Evolutionary conservation across 2,888 invertebrate genomes (phyloP).

Genomic region (Cyclophora albipunctata): DNA sequence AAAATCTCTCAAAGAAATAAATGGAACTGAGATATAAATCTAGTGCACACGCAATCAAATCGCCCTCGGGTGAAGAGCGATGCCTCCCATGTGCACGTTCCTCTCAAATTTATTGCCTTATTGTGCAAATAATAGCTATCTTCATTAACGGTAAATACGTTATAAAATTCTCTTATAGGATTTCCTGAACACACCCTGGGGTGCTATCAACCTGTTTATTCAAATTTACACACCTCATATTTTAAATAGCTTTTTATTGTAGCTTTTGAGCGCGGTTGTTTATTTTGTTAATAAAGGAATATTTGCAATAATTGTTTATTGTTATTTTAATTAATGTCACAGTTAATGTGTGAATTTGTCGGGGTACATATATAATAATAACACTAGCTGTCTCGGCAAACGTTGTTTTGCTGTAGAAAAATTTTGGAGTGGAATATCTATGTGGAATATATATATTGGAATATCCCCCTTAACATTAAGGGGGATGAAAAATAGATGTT

Average conservation of each 20-base stretch:
- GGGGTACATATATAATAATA: too few species aligned
- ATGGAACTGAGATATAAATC: conserved; percentile 39
- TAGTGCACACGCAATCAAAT: conserved; percentile 44
- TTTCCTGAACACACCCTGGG: background rate
- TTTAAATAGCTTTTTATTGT: background rate
- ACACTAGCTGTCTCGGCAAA: too few species aligned
- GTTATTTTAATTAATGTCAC: too few species aligned
- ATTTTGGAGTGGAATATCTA: too few species aligned
- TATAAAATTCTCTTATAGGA: conserved; percentile 20
- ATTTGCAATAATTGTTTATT: too few species aligned
- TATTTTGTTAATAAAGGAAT: too few species aligned
- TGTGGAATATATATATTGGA: too few species aligned
- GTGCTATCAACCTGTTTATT: background rate
- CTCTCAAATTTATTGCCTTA: conserved; percentile 37
- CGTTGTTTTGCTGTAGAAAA: too few species aligned
- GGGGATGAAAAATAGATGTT: too few species aligned
- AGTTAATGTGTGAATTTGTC: too few species aligned
- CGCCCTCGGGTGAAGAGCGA: conserved; percentile 29
- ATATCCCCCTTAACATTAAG: too few species aligned
- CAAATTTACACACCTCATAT: background rate
- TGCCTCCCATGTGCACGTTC: conserved; percentile 44
- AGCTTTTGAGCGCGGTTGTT: background rate
- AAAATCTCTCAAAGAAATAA: conserved; percentile 22
- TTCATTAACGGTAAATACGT: conserved; percentile 31
- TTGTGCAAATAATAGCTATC: conserved; percentile 37